Percentiles rank a stretch among this genome's conserved stretches.
phyloP scores from a whole-genome alignment of 2,797 vertebrate species.

The Ptychadena robeensis region DNA sequence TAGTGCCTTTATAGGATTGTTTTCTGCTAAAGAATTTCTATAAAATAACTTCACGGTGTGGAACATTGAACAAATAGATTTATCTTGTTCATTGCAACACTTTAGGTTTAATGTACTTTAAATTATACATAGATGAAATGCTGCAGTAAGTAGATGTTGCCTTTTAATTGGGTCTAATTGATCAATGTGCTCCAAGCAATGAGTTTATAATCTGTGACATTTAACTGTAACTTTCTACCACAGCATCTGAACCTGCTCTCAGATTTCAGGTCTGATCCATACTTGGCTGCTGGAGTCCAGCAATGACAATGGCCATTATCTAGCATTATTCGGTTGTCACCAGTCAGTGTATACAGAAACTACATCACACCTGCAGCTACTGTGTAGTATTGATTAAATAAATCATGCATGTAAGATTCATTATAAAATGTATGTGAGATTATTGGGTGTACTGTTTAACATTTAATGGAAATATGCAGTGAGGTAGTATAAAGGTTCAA shows the following conservation, averaged over 20 bases:
- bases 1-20: background rate
- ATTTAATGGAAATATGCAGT: too few relatives aligned
- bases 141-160: conserved; percentile 23
- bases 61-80: conserved; percentile 18
- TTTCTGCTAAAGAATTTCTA: conserved; percentile 4
- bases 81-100: conserved; percentile 5
- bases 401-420: background rate
- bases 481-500: too few relatives aligned
- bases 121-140: conserved; percentile 29
- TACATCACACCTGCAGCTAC: background rate
- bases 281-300: background rate
- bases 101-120: conserved; percentile 18
- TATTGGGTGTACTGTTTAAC: too few relatives aligned
- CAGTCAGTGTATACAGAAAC: background rate
- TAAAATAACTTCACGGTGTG: conserved; percentile 3
- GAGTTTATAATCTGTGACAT: conserved; percentile 24
- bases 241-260: background rate
- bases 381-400: background rate
- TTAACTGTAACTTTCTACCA: background rate
- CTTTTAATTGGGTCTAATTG: conserved; percentile 54
- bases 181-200: conserved; percentile 36
- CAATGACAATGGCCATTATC: background rate
- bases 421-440: background rate
- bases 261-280: background rate
- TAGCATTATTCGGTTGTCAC: background rate